phyloP scores from a whole-genome alignment of 1,140 invertebrate species.

The Dysdera silvatica region DNA sequence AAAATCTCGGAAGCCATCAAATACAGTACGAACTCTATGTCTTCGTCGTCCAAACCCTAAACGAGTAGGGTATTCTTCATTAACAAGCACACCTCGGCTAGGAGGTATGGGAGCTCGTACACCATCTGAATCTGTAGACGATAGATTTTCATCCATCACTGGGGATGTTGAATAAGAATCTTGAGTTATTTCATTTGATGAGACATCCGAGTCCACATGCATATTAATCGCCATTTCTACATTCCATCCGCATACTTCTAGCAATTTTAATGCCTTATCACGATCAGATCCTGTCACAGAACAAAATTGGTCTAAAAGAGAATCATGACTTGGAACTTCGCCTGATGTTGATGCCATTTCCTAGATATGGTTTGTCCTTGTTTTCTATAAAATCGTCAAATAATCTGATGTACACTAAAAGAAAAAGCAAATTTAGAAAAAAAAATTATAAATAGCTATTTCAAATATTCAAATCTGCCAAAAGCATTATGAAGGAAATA shows the following conservation, averaged over 20 bases:
- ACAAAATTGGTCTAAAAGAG: constrained; percentile 20
- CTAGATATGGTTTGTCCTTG: no score
- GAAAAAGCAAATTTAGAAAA: no score
- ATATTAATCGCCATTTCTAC: constrained; percentile 52
- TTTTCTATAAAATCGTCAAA: no score
- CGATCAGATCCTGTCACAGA: constrained; percentile 12
- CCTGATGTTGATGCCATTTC: constrained; percentile 24
- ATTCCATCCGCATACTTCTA: constrained; percentile 51
- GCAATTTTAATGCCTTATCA: constrained; percentile 35
- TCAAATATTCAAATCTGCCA: no score
- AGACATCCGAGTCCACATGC: constrained; percentile 46
- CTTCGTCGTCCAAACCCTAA: constrained; percentile 35
- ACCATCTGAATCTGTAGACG: constrained; percentile 35
- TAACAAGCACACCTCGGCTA: constrained; percentile 53
- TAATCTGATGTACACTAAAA: no score
- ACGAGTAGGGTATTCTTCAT: constrained; percentile 39
- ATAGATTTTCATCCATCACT: not conserved
- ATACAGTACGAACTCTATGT: constrained; percentile 50
- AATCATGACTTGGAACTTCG: not conserved
- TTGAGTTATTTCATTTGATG: not conserved
- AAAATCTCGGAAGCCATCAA: constrained; percentile 60
- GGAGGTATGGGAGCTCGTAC: constrained; percentile 59
- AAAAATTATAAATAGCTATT: no score
- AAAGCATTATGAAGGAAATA: no score
- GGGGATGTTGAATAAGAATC: no score